Conservation (phyloP, 1,140 invertebrate species). For the Anadara kagoshimensis region DNA sequence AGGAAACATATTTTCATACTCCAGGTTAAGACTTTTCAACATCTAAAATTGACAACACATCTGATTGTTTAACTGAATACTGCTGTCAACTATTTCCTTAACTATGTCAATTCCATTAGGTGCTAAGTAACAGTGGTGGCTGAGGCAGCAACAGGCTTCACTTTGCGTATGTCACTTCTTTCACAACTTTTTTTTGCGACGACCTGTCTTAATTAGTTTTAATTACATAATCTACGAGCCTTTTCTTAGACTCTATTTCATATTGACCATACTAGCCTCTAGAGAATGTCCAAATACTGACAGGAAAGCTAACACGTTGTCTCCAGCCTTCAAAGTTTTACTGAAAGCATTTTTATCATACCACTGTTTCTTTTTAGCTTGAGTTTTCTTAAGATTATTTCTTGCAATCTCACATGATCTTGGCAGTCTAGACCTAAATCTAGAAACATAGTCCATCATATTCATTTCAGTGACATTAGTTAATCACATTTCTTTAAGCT, state of each 20-base stretch:
- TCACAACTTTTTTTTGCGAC: constrained; percentile 23
- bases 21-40: background rate
- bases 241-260: constrained; percentile 21
- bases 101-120: background rate
- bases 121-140: background rate
- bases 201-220: constrained; percentile 31
- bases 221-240: constrained; percentile 29
- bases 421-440: constrained; percentile 32
- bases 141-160: background rate
- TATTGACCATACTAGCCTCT: constrained; percentile 39
- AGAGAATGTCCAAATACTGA: constrained; percentile 29
- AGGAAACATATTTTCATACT: constrained; percentile 3
- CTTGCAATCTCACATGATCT: constrained; percentile 33
- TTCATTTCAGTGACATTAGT: constrained; percentile 7
- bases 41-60: constrained; percentile 1
- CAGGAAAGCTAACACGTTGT: constrained; percentile 37
- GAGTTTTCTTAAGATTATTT: constrained; percentile 24
- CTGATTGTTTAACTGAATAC: constrained; percentile 2
- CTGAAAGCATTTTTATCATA: constrained; percentile 42
- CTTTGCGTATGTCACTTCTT: background rate
- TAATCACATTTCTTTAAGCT: constrained; percentile 7
- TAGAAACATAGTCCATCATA: constrained; percentile 6
- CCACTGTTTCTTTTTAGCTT: constrained; percentile 39
- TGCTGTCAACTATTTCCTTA: background rate
- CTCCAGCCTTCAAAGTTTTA: constrained; percentile 37